Base-by-base conservation (phyloP, 2,888 invertebrate genomes). In the Sphecodes monilicornis region DNA sequence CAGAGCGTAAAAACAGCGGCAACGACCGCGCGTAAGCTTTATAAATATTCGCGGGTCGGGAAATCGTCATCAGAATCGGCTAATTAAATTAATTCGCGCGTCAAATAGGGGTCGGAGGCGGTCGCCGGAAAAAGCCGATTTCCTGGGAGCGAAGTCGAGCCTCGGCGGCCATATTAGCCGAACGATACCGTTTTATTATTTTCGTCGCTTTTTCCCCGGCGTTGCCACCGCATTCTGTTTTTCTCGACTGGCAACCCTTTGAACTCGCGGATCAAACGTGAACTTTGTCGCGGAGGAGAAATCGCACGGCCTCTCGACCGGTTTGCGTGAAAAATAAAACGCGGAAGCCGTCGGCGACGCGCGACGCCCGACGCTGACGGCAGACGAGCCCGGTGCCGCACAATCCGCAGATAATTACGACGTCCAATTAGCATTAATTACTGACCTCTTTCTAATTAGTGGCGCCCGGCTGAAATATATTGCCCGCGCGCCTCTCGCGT, bases 401-500 rank as follows among this genome's bases (percentile, higher is more conserved):
- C 87, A 87, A 88, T 88, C 86, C 83, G 80, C 87, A 88, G 88
- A 90, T 90, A 90, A 90, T 90, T 89, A 90, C 89, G 86, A 78
- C 89, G 83, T 92, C 91, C 92, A 91, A 92, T 92, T 92, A 92
- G 90, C 91, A 91, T 91, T 92, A 92, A 92, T 92, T 91, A 90
- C 90, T 82, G 85, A 83, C 87, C 86, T 84, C 89, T 85, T 90
- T 88, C 90, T 91, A 92, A 92, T 92, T 91, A 91, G 90, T 84
- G 90, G 86, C 82, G 84, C 76, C 80, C 82, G 86, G 80, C 85
- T 86, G 83, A 89, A 86, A 90, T 88, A 32, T 64, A 86, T 90
- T 83, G 86, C 76, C 78, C 85, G 54, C 54, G 10, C 54, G 54
- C 54, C 46, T 46, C n/a, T n/a, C n/a, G n/a, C n/a, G 57, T 26